These are phyloP conservation scores for Catharus ustulatus DNA, from an alignment of 2,797 vertebrate species.

Conservation along the genomic window DNA sequence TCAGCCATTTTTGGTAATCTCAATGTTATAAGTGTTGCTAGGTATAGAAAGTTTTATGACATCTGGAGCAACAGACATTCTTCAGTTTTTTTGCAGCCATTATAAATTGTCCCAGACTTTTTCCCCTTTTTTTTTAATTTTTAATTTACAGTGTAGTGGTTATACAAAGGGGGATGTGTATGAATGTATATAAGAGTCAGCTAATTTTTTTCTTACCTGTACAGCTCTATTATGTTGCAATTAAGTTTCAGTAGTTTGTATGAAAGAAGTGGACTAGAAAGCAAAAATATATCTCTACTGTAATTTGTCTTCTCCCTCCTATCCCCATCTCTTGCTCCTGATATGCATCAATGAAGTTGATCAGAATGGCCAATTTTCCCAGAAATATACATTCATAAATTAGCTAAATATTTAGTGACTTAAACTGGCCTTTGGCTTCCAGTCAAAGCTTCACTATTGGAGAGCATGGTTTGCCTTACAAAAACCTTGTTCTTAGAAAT, in stretches of 20 bases:
- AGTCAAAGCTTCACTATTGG: conserved; percentile 71
- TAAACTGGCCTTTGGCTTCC: conserved; percentile 67
- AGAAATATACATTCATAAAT: conserved; percentile 34
- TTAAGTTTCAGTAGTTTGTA: conserved; percentile 82
- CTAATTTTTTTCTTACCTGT: conserved; percentile 81
- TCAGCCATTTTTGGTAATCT: conserved; percentile 94
- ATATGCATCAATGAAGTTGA: conserved; percentile 64
- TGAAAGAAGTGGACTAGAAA: conserved; percentile 82
- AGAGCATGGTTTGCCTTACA: conserved; percentile 83
- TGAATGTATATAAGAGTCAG: conserved; percentile 85
- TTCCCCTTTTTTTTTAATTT: conserved; percentile 44
- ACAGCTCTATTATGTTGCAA: conserved; percentile 81
- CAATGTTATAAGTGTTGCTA: conserved; percentile 99
- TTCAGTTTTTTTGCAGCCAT: conserved; percentile 89
- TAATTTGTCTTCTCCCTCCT: conserved; percentile 71
- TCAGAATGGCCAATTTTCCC: conserved; percentile 53
- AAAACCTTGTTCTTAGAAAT: conserved; percentile 75
- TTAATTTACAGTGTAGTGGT: conserved; percentile 83
- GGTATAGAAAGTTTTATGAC: conserved; percentile 95
- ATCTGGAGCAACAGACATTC: conserved; percentile 84
- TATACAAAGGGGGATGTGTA: conserved; percentile 82
- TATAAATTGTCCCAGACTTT: conserved; percentile 80
- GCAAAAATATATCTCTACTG: conserved; percentile 78
- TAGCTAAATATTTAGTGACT: conserved; percentile 58
- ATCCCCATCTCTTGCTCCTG: conserved; percentile 60